Base-by-base conservation (phyloP, 1,140 invertebrate species). In the Mizuhopecten yessoensis region DNA sequence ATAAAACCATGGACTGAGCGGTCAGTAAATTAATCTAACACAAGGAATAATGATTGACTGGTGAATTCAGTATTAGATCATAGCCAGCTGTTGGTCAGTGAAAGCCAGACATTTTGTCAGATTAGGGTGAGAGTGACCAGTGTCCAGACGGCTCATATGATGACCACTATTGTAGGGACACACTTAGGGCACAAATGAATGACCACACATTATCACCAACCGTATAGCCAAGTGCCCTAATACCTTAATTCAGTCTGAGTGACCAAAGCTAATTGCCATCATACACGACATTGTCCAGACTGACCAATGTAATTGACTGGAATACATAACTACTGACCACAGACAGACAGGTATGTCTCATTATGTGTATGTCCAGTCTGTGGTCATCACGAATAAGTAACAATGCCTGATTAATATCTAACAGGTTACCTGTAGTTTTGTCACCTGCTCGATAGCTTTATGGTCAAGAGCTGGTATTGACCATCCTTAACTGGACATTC, bases 341-440 rank as follows among this genome's bases (percentile, higher is more conserved):
- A 75, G 57, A 75, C 57, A 75, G 57, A 75, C 57, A 75, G 57
- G 57, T 75, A 75, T 75, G 57, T 75, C 57, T 75, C 57, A 75
- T 75, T 75, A n/a, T 45, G 17, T 39, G 5, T 39, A n/a, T 75
- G 57, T 1, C 5, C 23, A 75, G n/a, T 45, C 36, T 49, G n/a
- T n/a, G 45, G 45, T 49, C 45, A 13, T 75, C 57, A 29, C 5
- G n/a, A 75, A 75, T 75, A n/a, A 29, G 23, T n/a, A 75, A 1
- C 5, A 9, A n/a, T 75, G n/a, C 57, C 57, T 15, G 42, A 45
- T 75, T 75, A 75, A 75, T 29, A 75, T 75, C 57, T 29, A n/a
- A 75, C 3, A 7, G 7, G n/a, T 75, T n/a, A 75, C 57, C 57
- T 75, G 57, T 75, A 29, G n/a, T 75, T n/a, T 75, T 75, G 57